Evolutionary conservation across 92 coral and sea anemone genomes (phyloP), one percentile per base, ranked within the genome.

Genomic region (Scolanthus callimorphus): DNA sequence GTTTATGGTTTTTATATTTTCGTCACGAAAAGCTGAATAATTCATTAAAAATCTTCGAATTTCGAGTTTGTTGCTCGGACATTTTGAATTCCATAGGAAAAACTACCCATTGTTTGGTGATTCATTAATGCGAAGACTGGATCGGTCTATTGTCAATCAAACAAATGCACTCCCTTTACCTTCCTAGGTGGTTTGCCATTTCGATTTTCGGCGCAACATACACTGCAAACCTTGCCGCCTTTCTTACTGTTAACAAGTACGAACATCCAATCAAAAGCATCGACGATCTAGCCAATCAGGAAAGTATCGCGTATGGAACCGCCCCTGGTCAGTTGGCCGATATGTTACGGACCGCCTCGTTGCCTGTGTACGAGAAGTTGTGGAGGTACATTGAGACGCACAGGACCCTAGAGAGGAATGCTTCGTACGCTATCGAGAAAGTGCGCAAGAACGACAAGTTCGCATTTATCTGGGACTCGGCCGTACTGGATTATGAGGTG

Each of bases 181-280:
- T 66, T 2, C 20, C 59, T 20, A 82, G 96, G 96, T 88, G 96
- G 96, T 84, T 84, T 63, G 90, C 90, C 3, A 77, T 84, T 30
- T 73, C 89, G 62, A 88, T 88, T 64, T 71, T 88, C 63, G 86
- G 89, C 31, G 96, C 96, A 26, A 88, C 96, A 11, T 88, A 88
- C 68, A 88, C 96, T 3, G 96, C 96, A 12, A 88, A 88, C 64
- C 53, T 88, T 53, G 96, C 90, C 17, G 96, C 96, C 4, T 88
- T 78, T 23, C 71, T 88, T 24, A 88, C 96, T 25, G 82, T 88
- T 61, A 83, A 83, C 76, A 79, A 84, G 51, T 73, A 62, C 67
- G 82, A 88, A 20, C 78, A 78, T 51, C 85, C 90, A 66, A 88
- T 88, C 54, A 88, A 78, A 63, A 78, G 52, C 31, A 71, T 88